A percentile compares a stretch with the other conserved stretches of the same genome.
These are phyloP conservation scores for Meganola albula DNA, from an alignment of 2,888 invertebrate genomes.

Conservation along the genomic window DNA sequence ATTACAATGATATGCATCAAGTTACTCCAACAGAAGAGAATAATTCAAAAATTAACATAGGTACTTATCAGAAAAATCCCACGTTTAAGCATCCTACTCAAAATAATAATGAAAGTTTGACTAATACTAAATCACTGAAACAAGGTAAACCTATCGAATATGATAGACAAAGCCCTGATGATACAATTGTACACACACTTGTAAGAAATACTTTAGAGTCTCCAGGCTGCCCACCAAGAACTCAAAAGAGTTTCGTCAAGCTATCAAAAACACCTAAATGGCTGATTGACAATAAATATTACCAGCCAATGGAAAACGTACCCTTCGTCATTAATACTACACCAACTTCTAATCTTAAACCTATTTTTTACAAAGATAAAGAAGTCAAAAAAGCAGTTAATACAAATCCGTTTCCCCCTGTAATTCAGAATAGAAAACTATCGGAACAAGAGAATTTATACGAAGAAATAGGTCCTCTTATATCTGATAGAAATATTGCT, in stretches of 20 bases:
- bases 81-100: constrained; percentile 46
- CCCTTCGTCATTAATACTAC: constrained; percentile 56
- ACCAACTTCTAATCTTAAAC: constrained; percentile 16
- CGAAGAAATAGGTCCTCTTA: constrained; percentile 59
- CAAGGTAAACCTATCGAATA: constrained; percentile 25
- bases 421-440: constrained; percentile 30
- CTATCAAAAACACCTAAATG: constrained; percentile 54
- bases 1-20: constrained; percentile 63
- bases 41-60: constrained; percentile 37
- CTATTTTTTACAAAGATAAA: constrained; percentile 19
- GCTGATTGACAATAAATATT: constrained; percentile 61
- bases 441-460: constrained; percentile 61
- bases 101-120: constrained; percentile 38
- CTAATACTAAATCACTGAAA: constrained; percentile 34
- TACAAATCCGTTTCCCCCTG: constrained; percentile 25
- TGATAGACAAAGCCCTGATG: constrained; percentile 21
- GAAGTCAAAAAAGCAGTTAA: constrained; percentile 16
- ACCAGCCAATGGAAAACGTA: constrained; percentile 59
- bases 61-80: constrained; percentile 55
- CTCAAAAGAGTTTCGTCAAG: constrained; percentile 37
- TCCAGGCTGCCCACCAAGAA: constrained; percentile 22
- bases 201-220: background rate
- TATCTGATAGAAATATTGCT: constrained; percentile 51
- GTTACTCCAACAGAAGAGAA: constrained; percentile 33
- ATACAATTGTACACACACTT: background rate